These are phyloP conservation scores for Haliclystus octoradiatus DNA, from an alignment of 30 jellyfish, hydroid and myxozoan genomes.

Conservation along the genomic window DNA sequence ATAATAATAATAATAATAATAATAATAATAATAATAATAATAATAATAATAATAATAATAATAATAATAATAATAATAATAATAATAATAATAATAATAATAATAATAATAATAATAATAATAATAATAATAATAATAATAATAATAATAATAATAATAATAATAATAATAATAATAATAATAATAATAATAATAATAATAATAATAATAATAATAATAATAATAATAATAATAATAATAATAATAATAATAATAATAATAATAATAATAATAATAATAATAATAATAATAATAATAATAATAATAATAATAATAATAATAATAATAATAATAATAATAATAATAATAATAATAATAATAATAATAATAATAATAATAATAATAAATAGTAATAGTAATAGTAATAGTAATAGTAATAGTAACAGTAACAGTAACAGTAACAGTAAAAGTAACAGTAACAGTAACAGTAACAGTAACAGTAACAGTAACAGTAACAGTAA, in stretches of 20 bases:
- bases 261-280: background rate
- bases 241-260: background rate
- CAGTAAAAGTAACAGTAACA: slow-evolving; percentile 4
- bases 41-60: too few relatives aligned
- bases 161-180: too few relatives aligned
- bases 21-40: too few relatives aligned
- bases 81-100: too few relatives aligned
- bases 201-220: background rate
- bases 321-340: background rate
- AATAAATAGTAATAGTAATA: slow-evolving; percentile 1
- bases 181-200: background rate
- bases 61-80: too few relatives aligned
- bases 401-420: slow-evolving; percentile 3
- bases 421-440: background rate
- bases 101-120: too few relatives aligned
- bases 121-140: too few relatives aligned
- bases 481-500: background rate
- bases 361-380: background rate
- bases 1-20: too few relatives aligned
- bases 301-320: background rate
- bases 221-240: background rate
- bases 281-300: background rate
- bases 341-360: background rate
- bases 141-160: too few relatives aligned
- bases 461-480: slow-evolving; percentile 4